These are phyloP conservation scores for Acrocephalus kingi DNA, from an alignment of 2,113 vertebrate genomes.

Conservation along the genomic window DNA sequence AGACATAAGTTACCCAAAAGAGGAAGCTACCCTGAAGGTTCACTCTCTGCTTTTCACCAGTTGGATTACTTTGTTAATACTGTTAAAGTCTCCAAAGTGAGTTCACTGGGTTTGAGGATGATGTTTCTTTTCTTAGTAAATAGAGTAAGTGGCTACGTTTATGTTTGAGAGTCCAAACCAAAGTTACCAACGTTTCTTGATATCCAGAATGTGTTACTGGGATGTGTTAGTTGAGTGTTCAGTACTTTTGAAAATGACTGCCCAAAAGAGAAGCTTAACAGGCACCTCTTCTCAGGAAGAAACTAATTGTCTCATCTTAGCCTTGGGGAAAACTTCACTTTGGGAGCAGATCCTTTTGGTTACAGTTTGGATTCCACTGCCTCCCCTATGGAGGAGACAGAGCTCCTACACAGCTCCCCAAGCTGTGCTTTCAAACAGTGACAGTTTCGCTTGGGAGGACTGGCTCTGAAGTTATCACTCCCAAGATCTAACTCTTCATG, in stretches of 20 bases:
- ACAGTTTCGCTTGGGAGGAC: background rate
- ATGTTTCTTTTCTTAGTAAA: background rate
- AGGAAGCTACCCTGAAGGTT: background rate
- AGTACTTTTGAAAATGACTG: background rate
- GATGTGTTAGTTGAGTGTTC: background rate
- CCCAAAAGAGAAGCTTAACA: background rate
- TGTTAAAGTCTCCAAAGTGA: background rate
- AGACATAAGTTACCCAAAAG: background rate
- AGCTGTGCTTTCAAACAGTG: background rate
- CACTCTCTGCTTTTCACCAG: background rate
- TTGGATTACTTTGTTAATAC: background rate
- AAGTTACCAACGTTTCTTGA: background rate
- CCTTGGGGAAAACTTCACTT: background rate
- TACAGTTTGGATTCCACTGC: background rate
- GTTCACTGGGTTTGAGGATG: background rate
- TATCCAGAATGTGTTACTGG: background rate
- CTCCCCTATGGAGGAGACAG: background rate
- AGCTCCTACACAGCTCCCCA: background rate
- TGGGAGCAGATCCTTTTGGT: background rate
- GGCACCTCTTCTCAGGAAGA: background rate
- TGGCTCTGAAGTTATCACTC: conserved; percentile 17
- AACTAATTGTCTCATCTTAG: background rate
- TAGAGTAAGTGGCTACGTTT: background rate
- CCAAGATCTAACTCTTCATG: conserved; percentile 50
- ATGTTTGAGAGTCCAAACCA: background rate